Conservation (phyloP, 2,888 invertebrate genomes). For the Artemia sinica region DNA sequence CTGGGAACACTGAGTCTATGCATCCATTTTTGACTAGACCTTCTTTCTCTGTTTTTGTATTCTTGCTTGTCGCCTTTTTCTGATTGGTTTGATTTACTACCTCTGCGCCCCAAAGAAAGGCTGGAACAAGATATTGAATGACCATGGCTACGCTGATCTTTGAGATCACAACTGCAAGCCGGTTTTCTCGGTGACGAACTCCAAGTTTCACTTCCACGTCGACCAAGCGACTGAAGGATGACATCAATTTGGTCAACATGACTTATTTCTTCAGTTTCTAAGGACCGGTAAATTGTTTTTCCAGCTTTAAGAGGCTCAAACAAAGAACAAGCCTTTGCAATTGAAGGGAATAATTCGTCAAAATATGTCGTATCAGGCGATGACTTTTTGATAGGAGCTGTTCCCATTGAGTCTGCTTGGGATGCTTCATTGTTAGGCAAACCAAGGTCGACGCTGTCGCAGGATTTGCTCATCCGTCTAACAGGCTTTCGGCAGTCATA, state of each 20-base stretch:
- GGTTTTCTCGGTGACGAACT: background rate
- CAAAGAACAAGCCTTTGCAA: slow-evolving; percentile 5
- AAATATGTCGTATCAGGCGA: background rate
- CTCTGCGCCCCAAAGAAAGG: background rate
- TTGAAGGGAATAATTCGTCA: slow-evolving; percentile 1
- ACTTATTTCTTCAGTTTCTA: background rate
- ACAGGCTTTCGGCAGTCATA: background rate
- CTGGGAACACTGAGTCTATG: slow-evolving; percentile 16
- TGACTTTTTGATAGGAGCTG: background rate
- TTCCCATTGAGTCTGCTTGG: background rate
- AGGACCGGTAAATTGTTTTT: background rate
- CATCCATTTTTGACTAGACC: slow-evolving; percentile 13
- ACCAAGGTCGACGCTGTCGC: background rate
- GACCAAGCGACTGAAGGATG: background rate
- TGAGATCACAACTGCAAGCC: background rate
- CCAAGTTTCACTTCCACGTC: background rate
- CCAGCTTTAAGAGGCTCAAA: slow-evolving; percentile 1
- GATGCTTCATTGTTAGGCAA: background rate
- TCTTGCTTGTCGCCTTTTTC: slow-evolving; percentile 8
- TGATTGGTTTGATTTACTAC: background rate
- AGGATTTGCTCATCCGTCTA: background rate
- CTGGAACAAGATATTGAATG: slow-evolving; percentile 5
- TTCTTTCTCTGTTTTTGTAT: background rate
- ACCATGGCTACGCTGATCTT: background rate
- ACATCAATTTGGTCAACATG: background rate